Evolutionary conservation across 2,797 vertebrate species (phyloP).

Genomic region (Acrossocheilus wenchowensis): DNA sequence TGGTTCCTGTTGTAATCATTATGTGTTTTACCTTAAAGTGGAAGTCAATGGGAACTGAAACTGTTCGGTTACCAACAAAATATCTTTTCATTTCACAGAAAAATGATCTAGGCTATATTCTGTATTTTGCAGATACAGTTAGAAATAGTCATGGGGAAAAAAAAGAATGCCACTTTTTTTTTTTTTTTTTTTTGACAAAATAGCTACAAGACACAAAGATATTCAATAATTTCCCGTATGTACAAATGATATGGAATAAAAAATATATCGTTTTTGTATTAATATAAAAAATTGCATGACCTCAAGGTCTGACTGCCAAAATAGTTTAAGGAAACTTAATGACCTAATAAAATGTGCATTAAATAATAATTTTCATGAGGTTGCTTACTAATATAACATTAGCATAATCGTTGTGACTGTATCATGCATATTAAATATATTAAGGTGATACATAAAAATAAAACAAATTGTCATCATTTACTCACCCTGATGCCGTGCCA

Average conservation of each 20-base stretch:
- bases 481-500: not conserved
- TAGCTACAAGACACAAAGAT: too few species aligned
- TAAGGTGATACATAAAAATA: not conserved
- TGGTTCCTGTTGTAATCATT: not conserved
- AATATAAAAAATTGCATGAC: not conserved
- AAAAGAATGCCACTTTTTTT: not conserved
- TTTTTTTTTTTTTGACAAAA: too few species aligned
- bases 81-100: not conserved
- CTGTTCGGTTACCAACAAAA: not conserved
- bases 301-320: not conserved
- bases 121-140: not conserved
- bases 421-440: not conserved
- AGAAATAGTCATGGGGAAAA: too few species aligned
- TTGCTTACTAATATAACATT: not conserved
- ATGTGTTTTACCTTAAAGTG: not conserved
- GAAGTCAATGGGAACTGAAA: not conserved
- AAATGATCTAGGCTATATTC: not conserved
- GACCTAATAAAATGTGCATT: not conserved
- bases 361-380: not conserved
- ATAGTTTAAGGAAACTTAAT: not conserved
- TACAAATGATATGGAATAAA: not conserved
- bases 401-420: not conserved
- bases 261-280: not conserved
- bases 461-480: not conserved
- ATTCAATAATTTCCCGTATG: too few species aligned